phyloP scores from a whole-genome alignment of 2,797 vertebrate species.

The Uromys caudimaculatus region DNA sequence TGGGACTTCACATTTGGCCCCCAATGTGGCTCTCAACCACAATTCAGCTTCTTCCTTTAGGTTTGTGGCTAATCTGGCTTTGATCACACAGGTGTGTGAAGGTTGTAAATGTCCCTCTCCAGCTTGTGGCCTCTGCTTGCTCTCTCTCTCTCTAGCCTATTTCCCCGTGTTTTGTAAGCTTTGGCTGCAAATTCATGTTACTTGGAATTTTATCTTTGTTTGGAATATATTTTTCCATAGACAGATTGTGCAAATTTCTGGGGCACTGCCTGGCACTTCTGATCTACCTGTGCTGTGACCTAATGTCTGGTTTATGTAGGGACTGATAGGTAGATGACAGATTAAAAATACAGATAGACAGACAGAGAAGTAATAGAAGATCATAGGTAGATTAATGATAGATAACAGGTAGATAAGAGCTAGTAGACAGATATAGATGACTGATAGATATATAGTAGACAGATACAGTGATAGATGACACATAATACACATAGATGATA shows the following conservation, averaged over 20 bases:
- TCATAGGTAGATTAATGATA: background rate
- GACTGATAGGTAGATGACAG: background rate
- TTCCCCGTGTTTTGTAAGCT: background rate
- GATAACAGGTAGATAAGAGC: background rate
- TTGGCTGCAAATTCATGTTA: background rate
- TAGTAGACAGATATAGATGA: background rate
- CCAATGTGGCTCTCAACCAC: background rate
- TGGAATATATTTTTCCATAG: background rate
- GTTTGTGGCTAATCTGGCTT: background rate
- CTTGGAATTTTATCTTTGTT: conserved; percentile 39
- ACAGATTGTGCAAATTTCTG: background rate
- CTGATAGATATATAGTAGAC: background rate
- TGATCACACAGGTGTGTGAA: background rate
- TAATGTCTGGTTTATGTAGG: background rate
- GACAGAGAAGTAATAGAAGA: background rate
- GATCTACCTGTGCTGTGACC: background rate
- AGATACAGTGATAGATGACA: too few species aligned
- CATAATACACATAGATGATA: too few species aligned
- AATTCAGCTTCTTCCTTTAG: background rate
- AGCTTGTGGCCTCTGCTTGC: background rate
- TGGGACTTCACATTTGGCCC: background rate
- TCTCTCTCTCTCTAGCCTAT: background rate
- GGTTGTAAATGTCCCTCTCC: too few species aligned
- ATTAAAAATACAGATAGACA: background rate
- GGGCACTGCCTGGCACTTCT: background rate